Conservation (phyloP, 2,797 vertebrate species). For the Liparis tanakae region DNA sequence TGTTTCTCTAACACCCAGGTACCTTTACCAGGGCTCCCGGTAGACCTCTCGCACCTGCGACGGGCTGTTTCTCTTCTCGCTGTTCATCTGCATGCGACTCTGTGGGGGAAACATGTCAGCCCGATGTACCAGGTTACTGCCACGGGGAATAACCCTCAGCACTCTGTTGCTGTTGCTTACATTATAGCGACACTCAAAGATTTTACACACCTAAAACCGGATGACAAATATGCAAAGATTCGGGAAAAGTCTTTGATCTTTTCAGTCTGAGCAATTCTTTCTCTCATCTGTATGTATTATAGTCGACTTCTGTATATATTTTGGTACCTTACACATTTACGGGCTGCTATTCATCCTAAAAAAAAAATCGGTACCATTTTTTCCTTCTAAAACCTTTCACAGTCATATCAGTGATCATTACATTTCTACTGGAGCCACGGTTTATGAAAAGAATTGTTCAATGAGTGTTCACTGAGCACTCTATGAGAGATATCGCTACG, state of each 20-base stretch:
- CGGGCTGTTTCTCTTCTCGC: conserved; percentile 37
- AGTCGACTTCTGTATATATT: conserved; percentile 39
- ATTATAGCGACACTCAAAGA: conserved; percentile 59
- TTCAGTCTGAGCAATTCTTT: conserved; percentile 3
- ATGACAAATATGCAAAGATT: conserved; percentile 45
- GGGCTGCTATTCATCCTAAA: conserved; percentile 15
- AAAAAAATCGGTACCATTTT: not conserved
- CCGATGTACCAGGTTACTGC: conserved; percentile 52
- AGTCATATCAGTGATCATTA: conserved; percentile 24
- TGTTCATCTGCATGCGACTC: conserved; percentile 55
- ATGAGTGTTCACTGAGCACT: not conserved
- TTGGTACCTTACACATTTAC: conserved; percentile 36
- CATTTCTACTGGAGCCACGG: not conserved
- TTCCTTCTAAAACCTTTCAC: conserved; percentile 10
- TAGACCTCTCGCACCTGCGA: conserved; percentile 53
- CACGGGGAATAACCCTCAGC: conserved; percentile 48
- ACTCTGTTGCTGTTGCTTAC: conserved; percentile 47
- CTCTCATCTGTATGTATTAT: conserved; percentile 22
- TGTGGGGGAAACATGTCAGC: conserved; percentile 57
- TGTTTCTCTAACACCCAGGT: conserved; percentile 38
- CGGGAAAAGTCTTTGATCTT: conserved; percentile 44
- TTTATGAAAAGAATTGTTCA: conserved; percentile 4
- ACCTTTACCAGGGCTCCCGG: conserved; percentile 51
- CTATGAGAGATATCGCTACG: not conserved
- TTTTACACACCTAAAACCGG: conserved; percentile 44